Evolutionary conservation across 1,140 invertebrate genomes (phyloP), one percentile per base, ranked within the genome.

Genomic region (Caenorhabditis tropicalis): DNA sequence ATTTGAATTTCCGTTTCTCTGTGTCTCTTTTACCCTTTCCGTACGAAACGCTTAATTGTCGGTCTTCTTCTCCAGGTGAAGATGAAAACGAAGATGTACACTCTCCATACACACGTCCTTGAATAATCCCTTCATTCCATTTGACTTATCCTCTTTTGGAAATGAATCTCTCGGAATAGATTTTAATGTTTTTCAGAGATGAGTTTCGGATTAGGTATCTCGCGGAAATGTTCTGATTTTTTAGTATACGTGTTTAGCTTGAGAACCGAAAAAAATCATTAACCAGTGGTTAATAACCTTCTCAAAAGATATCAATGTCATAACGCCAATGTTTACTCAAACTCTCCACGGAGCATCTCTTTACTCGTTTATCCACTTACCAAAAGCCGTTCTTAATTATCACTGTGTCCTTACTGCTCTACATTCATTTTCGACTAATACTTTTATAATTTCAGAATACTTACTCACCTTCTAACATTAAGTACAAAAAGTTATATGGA

Each of bases 121-220:
- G 65, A 74, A 31, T 74, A 74, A 74, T 74, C 65, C 58, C 58
- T 43, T 74, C n/a, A 74, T 74, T 74, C 36, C 65, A 43, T 43
- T 24, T 46, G 6, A 31, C 31, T 74, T 74, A 10, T 10, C 36
- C 29, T 10, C 29, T 33, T 56, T 56, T 56, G 16, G n/a, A 56
- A 27, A 5, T 43, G 5, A 43, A 43, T 43, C 5, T 12, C 5
- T 6, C 12, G 39, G 12, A 43, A 43, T 43, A 6, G 5, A 43
- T 43, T 6, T 43, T 6, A 12, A 43, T 43, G n/a, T n/a, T n/a
- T n/a, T n/a, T n/a, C n/a, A n/a, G n/a, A n/a, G n/a, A n/a, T n/a
- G n/a, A n/a, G n/a, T n/a, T n/a, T n/a, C n/a, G n/a, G n/a, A n/a
- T n/a, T n/a, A n/a, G n/a, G n/a, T n/a, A n/a, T n/a, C n/a, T n/a